Evolutionary conservation across 2,888 invertebrate species (phyloP).

Genomic region (Chaitophorus viminalis): DNA sequence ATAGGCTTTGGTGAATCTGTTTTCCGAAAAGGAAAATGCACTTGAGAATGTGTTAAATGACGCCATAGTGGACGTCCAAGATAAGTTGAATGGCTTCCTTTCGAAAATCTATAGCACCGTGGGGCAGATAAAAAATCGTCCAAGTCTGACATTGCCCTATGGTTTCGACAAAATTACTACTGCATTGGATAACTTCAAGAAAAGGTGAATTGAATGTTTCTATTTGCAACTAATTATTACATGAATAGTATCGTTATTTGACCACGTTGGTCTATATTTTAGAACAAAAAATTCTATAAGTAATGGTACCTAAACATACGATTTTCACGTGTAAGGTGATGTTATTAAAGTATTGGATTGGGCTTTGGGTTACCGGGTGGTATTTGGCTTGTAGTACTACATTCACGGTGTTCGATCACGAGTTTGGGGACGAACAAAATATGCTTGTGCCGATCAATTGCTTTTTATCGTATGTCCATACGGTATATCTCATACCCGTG

Average conservation of each 20-base stretch:
- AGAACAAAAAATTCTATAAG: not conserved
- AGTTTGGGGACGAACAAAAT: too few species aligned
- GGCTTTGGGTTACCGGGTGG: not conserved
- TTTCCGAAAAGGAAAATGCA: not conserved
- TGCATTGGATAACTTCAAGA: constrained; percentile 21
- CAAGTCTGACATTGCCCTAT: constrained; percentile 15
- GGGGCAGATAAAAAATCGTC: not conserved
- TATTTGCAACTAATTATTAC: not conserved
- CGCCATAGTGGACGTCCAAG: not conserved
- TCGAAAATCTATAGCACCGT: constrained; percentile 1
- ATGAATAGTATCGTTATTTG: not conserved
- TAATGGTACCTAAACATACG: not conserved
- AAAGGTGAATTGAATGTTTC: not conserved
- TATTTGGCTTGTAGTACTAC: too few species aligned
- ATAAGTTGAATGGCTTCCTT: constrained; percentile 14
- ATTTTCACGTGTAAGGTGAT: not conserved
- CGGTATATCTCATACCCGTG: too few species aligned
- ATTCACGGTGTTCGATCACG: too few species aligned
- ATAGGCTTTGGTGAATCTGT: not conserved
- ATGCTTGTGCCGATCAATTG: too few species aligned
- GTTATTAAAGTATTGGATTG: too few species aligned
- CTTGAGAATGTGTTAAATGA: not conserved
- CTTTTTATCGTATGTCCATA: too few species aligned
- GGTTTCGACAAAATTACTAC: not conserved
- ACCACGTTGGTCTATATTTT: not conserved